These are phyloP conservation scores for Tapera naevia DNA, from an alignment of 2,797 vertebrate genomes.

Conservation along the genomic window DNA sequence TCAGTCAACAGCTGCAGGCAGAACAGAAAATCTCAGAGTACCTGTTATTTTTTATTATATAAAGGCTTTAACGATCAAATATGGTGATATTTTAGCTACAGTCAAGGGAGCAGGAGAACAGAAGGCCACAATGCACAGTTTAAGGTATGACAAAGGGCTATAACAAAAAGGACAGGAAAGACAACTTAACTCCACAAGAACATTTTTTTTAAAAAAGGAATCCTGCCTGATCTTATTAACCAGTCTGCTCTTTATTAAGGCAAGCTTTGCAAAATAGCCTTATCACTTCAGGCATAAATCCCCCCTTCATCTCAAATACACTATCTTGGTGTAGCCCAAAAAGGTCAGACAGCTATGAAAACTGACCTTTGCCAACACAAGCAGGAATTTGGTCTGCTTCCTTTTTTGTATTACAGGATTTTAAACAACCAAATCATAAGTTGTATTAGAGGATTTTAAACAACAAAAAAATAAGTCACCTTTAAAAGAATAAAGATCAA, in stretches of 20 bases:
- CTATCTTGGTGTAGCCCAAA: background rate
- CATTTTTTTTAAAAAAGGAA: background rate
- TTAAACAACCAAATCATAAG: background rate
- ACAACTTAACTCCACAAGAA: background rate
- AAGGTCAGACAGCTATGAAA: slow-evolving; percentile 32
- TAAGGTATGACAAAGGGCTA: background rate
- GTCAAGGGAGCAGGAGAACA: background rate
- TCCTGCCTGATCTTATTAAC: background rate
- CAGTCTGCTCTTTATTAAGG: slow-evolving; percentile 26
- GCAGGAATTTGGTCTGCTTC: background rate
- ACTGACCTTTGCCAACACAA: slow-evolving; percentile 17
- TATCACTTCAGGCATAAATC: slow-evolving; percentile 9
- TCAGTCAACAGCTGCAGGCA: background rate
- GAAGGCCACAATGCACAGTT: background rate
- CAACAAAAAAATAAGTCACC: background rate
- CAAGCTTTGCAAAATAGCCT: slow-evolving; percentile 32
- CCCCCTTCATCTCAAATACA: background rate
- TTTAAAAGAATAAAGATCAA: background rate
- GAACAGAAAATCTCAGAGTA: background rate
- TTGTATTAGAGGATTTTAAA: background rate
- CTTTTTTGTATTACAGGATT: background rate
- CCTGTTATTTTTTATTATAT: background rate
- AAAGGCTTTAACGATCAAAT: background rate
- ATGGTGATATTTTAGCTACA: background rate
- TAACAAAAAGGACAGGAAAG: slow-evolving; percentile 1